Base-by-base conservation (phyloP, 2,113 vertebrate species). In the Hippocampus barbouri region DNA sequence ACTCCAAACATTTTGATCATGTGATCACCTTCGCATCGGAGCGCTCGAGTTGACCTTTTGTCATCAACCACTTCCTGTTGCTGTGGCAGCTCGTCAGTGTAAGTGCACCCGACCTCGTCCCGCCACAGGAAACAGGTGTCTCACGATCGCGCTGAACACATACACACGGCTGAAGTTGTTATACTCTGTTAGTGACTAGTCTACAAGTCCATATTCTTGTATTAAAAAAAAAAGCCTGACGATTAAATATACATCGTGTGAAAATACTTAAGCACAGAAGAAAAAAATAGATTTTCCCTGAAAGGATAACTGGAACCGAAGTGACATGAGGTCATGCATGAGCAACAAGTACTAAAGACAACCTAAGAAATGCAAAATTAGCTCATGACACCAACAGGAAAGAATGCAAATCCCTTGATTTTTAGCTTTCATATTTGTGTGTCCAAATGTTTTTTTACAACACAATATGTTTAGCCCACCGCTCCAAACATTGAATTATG, bases 61-160 rank as follows among this genome's bases (percentile, higher is more conserved):
- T 78, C 34, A 85, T 27, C 59, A 77, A 85, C 79, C 78, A 74
- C 73, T 81, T 86, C 70, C 76, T 78, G 78, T 74, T 4, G 8
- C 23, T 1, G 30, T 15, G 62, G 11, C 2, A 0, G 11, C 27
- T 63, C 20, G 47, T 7, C 61, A 41, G 18, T 14, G 15, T 23
- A 16, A 14, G 23, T 2, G 14, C 21, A 5, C 21, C 7, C 23
- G 6, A 14, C 64, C 41, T 66, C 75, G 72, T 15, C 16, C 27
- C 59, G 15, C 27, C 70, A 76, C 74, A 79, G 82, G 74, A 86
- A 80, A 65, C 10, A 9, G 0, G 21, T 11, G 59, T 70, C 7
- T 25, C 43, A 18, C 8, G 6, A 61, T 61, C 1, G n/a, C 27
- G 16, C 0, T 61, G 6, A 34, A 61, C 14, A 18, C 25, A 30